These are phyloP conservation scores for Caenorhabditis virilis DNA, from an alignment of 2,888 invertebrate species.

Conservation along the genomic window DNA sequence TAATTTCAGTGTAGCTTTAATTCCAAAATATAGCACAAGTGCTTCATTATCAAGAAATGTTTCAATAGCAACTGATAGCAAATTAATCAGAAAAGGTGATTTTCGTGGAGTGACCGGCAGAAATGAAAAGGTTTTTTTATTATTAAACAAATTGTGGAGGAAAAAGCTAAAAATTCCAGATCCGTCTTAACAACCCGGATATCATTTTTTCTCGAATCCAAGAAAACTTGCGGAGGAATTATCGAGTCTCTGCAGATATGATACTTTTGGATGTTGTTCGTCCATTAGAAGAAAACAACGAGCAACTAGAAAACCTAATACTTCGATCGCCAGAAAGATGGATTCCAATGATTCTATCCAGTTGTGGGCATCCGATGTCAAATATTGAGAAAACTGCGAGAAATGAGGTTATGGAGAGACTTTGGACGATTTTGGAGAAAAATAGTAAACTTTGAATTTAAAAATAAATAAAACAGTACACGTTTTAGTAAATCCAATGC, in stretches of 20 bases:
- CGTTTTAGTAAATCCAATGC: slow-evolving; percentile 32
- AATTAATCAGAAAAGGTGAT: slow-evolving; percentile 19
- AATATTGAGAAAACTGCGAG: slow-evolving; percentile 34
- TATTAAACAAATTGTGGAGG: neutral
- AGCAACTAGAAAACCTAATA: slow-evolving; percentile 1
- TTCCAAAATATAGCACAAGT: no score
- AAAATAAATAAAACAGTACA: neutral
- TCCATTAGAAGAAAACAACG: slow-evolving; percentile 38
- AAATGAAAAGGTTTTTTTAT: slow-evolving; percentile 13
- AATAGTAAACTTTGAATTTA: slow-evolving; percentile 14
- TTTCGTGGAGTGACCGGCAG: slow-evolving; percentile 26
- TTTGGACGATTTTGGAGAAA: slow-evolving; percentile 33
- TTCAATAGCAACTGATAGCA: slow-evolving; percentile 2
- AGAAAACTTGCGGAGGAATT: slow-evolving; percentile 32
- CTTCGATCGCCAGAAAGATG: slow-evolving; percentile 30
- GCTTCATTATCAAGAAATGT: no score
- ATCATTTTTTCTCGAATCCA: slow-evolving; percentile 36
- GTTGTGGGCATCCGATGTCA: slow-evolving; percentile 50
- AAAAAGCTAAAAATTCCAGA: slow-evolving; percentile 6
- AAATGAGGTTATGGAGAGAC: slow-evolving; percentile 36
- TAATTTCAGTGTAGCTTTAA: no score
- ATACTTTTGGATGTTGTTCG: slow-evolving; percentile 39
- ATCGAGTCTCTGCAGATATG: slow-evolving; percentile 36
- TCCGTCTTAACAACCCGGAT: slow-evolving; percentile 29
- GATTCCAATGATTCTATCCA: slow-evolving; percentile 42